phyloP scores from a whole-genome alignment of 1,140 invertebrate species.

The Penaeus japonicus region DNA sequence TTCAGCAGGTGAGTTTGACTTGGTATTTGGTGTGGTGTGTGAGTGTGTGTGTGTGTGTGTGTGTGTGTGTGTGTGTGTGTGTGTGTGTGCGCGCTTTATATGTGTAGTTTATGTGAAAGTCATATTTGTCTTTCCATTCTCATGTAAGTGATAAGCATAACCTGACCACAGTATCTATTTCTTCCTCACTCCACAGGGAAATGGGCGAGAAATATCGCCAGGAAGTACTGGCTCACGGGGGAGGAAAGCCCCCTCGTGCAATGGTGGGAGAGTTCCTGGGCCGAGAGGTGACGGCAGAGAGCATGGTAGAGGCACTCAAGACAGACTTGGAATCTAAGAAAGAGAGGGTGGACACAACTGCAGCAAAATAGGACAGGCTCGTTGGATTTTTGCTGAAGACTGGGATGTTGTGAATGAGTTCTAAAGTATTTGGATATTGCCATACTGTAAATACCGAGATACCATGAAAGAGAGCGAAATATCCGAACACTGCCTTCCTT shows the following conservation, averaged over 20 bases:
- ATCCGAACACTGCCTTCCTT: too few relatives aligned
- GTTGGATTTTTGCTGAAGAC: not conserved
- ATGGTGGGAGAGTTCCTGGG: conserved; percentile 79
- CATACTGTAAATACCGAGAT: not conserved
- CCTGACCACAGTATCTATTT: too few relatives aligned
- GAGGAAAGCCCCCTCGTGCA: conserved; percentile 78
- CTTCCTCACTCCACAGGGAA: conserved; percentile 63
- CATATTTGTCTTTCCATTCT: too few relatives aligned
- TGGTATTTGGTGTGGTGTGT: not conserved
- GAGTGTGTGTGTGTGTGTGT: too few relatives aligned
- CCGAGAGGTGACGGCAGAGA: conserved; percentile 72
- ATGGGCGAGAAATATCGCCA: conserved; percentile 80
- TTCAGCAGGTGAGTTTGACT: conserved; percentile 68
- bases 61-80: too few relatives aligned
- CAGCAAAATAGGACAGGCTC: not conserved
- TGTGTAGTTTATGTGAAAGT: too few relatives aligned
- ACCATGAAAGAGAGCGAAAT: too few relatives aligned
- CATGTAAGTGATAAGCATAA: too few relatives aligned
- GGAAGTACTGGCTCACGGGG: conserved; percentile 87
- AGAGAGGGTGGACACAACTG: not conserved
- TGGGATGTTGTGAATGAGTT: not conserved
- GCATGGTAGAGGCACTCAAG: conserved; percentile 67
- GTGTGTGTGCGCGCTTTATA: too few relatives aligned
- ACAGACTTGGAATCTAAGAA: conserved; percentile 65
- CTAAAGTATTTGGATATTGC: not conserved